phyloP scores from a whole-genome alignment of 1,140 invertebrate species.

The Zaprionus capensis region DNA sequence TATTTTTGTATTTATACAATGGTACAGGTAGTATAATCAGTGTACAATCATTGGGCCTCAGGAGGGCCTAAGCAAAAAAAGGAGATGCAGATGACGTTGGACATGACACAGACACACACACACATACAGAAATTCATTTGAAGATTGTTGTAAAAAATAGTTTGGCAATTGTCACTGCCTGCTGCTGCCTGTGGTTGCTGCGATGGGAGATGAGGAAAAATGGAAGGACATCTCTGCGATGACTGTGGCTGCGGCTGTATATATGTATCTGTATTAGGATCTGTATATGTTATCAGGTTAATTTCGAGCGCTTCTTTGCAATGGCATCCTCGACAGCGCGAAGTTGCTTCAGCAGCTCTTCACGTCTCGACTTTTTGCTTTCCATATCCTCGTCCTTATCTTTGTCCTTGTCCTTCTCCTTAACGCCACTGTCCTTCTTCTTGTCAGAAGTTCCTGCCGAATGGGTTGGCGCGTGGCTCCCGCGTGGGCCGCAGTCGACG shows the following conservation, averaged over 20 bases:
- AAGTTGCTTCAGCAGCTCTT: conserved; percentile 98
- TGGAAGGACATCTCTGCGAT: neutral
- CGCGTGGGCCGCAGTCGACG: conserved; percentile 88
- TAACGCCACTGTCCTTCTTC: conserved; percentile 34
- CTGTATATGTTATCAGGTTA: conserved; percentile 58
- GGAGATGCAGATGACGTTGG: conserved; percentile 3
- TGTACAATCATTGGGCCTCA: conserved; percentile 19
- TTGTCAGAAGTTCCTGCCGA: conserved; percentile 57
- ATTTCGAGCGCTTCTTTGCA: conserved; percentile 96
- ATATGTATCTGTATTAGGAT: neutral
- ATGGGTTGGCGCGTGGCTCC: conserved; percentile 86
- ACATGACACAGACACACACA: neutral
- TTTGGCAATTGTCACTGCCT: neutral
- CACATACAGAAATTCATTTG: neutral
- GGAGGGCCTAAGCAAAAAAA: neutral
- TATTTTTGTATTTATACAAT: conserved; percentile 27
- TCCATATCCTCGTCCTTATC: conserved; percentile 51
- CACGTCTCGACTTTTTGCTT: conserved; percentile 89
- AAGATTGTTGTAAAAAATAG: neutral
- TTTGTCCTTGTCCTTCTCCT: conserved; percentile 43
- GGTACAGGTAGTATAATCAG: conserved; percentile 31
- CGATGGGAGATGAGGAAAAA: neutral
- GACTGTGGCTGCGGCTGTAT: neutral
- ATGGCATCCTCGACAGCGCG: conserved; percentile 99
- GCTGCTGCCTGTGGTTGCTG: conserved; percentile 1